Base-by-base conservation (phyloP, 2,797 vertebrate species). In the Hylomyscus alleni region DNA sequence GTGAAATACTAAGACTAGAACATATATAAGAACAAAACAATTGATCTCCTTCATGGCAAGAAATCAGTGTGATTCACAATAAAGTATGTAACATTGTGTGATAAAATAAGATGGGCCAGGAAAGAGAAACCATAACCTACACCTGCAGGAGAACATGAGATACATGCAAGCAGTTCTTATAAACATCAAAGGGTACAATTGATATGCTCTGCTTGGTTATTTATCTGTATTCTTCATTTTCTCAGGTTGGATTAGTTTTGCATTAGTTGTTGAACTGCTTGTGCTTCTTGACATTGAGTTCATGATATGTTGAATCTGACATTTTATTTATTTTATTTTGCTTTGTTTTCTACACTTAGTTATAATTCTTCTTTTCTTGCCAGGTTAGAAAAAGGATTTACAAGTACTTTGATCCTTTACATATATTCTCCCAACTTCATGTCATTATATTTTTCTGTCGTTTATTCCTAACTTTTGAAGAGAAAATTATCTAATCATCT, bases 261-360 rank as follows among this genome's bases (percentile, higher is more conserved):
- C 4, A 56, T 13, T 26, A 54, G 3, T 54, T 77, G 19, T 56
- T 77, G 56, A 65, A 34, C 14, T 60, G 24, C 14, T 60, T 29
- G 10, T 52, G 1, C 3, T 15, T 10, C 1, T 62, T 40, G 15
- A 12, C 17, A 56, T 4, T 37, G 0, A 34, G 9, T 20, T 72
- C 17, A 44, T 81, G 20, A 67, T n/a, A n/a, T 6, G 7, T 31
- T 81, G n/a, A 81, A 31, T 31, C 26, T 14, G 24, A 44, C 17
- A n/a, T n/a, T n/a, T n/a, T n/a, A n/a, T n/a, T n/a, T n/a, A 56
- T 31, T 34, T 44, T 47, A 6, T 75, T 75, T 75, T 20, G 7
- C n/a, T 40, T 60, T 72, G n/a, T 34, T 72, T 72, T 72, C 17
- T 72, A 19, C 60, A 62, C 60, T 26, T 34, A 67, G 6, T 67